Evolutionary conservation across 2,113 vertebrate genomes (phyloP), one percentile per base, ranked within the genome.

Genomic region (Thalassarche chlororhynchos): DNA sequence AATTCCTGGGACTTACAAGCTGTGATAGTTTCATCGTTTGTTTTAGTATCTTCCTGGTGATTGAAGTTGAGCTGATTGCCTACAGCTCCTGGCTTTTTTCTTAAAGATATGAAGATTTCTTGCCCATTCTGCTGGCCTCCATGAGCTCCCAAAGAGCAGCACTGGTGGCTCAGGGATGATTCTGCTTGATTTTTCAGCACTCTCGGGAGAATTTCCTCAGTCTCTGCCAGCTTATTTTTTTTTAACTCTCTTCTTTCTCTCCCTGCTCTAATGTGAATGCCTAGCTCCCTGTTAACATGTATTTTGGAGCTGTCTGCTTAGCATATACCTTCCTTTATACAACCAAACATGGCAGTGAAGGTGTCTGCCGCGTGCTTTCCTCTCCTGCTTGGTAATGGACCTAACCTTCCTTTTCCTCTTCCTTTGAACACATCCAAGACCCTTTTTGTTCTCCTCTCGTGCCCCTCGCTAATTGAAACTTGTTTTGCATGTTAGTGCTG

Each of bases 31-130:
- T 54, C 93, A 79, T 79, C 89, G 8, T 93, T 96, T 94, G 96
- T 95, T 94, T 97, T 95, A 91, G 95, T 95, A 51, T 90, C 96
- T 96, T 90, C 28, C 70, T 7, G 0, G 71, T 86, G 97, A 94
- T 92, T 97, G 97, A 97, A 95, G 90, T 7, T 52, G 85, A 93
- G 75, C 90, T 97, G 92, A 91, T 97, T 97, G 93, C 93, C 93
- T 94, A 36, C 82, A 94, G 95, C 92, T 86, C 76, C 54, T 2
- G 18, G 70, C 80, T 21, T 66, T 93, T 91, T 49, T n/a, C 92
- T 86, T 77, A n/a, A 74, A 95, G 92, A 90, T 91, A 90, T 19
- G 93, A 95, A 95, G 92, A 87, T 94, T 92, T 91, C 92, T 83
- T 77, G 93, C 79, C 96, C 90, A 94, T 86, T 86, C 66, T 69